Percentiles rank a stretch among this genome's conserved stretches.
phyloP scores from a whole-genome alignment of 2,888 invertebrate genomes.

The Nesidiocoris tenuis region DNA sequence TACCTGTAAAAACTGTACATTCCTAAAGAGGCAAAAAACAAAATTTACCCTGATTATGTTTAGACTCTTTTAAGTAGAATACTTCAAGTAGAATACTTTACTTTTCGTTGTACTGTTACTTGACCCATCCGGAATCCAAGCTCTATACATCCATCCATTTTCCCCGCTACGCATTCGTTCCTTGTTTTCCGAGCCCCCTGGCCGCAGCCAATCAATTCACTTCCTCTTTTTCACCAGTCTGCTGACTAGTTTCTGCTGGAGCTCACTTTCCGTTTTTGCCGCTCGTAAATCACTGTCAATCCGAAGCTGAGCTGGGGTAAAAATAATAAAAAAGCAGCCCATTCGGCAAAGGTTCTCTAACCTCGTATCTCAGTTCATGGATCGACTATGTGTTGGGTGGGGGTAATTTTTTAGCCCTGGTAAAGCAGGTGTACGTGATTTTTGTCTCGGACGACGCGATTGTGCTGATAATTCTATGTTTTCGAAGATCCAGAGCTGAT shows the following conservation, averaged over 20 bases:
- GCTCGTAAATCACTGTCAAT: not conserved
- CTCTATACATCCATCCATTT: not conserved
- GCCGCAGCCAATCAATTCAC: not conserved
- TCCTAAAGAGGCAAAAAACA: too few relatives aligned
- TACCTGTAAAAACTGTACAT: too few relatives aligned
- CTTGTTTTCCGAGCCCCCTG: not conserved
- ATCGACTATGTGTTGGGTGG: too few relatives aligned
- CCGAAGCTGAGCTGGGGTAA: not conserved
- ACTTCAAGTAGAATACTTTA: not conserved
- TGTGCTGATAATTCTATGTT: too few relatives aligned
- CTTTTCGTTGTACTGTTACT: not conserved
- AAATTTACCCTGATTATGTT: not conserved
- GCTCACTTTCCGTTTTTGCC: not conserved
- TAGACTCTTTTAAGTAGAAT: not conserved
- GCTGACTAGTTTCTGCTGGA: not conserved
- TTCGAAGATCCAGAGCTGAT: too few relatives aligned
- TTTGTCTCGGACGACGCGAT: too few relatives aligned
- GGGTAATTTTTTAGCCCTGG: too few relatives aligned
- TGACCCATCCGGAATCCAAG: not conserved
- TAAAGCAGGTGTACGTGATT: too few relatives aligned
- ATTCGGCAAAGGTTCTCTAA: too few relatives aligned
- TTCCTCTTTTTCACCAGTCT: not conserved
- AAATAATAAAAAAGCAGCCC: not conserved
- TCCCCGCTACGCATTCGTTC: not conserved
- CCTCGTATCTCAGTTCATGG: too few relatives aligned